Conservation (phyloP, 2,888 invertebrate genomes). For the Chrysomela aeneicollis region DNA sequence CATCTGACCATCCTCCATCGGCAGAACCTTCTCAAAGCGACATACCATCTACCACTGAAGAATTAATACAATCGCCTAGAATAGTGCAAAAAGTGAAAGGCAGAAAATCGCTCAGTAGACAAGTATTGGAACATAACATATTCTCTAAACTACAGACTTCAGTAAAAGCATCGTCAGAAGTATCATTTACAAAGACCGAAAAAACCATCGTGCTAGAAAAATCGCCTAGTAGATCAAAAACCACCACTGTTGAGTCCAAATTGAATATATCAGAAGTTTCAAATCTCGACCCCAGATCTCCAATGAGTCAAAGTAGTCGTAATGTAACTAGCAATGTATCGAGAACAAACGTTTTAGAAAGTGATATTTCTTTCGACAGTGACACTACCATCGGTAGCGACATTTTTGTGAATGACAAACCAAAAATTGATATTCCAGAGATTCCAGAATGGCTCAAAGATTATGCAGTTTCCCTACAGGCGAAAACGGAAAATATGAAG, state of each 20-base stretch:
- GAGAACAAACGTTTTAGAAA: conserved; percentile 15
- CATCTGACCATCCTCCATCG: not conserved
- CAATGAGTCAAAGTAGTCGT: not conserved
- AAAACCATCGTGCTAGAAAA: conserved; percentile 23
- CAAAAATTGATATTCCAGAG: conserved; percentile 3
- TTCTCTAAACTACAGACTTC: conserved; percentile 33
- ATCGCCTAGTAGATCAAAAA: conserved; percentile 14
- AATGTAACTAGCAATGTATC: conserved; percentile 9
- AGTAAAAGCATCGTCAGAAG: conserved; percentile 9
- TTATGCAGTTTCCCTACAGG: conserved; percentile 14
- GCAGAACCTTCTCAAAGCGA: not conserved
- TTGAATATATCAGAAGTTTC: conserved; percentile 13
- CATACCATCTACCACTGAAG: not conserved
- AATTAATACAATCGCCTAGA: conserved; percentile 24
- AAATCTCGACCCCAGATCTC: not conserved
- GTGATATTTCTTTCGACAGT: conserved; percentile 16
- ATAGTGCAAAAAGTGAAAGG: conserved; percentile 36
- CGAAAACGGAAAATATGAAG: not conserved
- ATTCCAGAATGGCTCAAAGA: conserved; percentile 26
- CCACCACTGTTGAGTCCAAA: conserved; percentile 20
- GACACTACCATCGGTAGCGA: conserved; percentile 9
- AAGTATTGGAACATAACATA: conserved; percentile 49
- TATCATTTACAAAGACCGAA: conserved; percentile 22
- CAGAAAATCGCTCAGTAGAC: conserved; percentile 46
- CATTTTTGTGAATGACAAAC: not conserved